Evolutionary conservation across 2,888 invertebrate genomes (phyloP).

Genomic region (Apodemia mormo): DNA sequence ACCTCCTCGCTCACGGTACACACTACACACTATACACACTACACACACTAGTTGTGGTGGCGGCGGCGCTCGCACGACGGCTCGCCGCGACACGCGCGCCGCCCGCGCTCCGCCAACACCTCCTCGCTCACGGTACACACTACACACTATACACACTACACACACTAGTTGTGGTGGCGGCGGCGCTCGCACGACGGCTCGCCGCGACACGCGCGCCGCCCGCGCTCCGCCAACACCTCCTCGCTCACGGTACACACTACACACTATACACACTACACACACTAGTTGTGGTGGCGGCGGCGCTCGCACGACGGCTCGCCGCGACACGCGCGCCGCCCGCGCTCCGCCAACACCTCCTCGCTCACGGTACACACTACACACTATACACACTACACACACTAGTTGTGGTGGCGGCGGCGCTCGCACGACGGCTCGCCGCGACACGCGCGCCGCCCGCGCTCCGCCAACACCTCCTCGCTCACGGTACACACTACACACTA

Average conservation of each 20-base stretch:
- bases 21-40: neutral
- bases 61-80: conserved; percentile 67
- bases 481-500: conserved; percentile 47
- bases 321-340: conserved; percentile 53
- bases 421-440: conserved; percentile 62
- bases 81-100: conserved; percentile 53
- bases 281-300: conserved; percentile 43
- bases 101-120: conserved; percentile 60
- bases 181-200: conserved; percentile 65
- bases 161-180: conserved; percentile 35
- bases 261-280: neutral
- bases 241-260: conserved; percentile 58
- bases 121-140: conserved; percentile 62
- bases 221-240: conserved; percentile 59
- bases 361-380: conserved; percentile 53
- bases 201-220: conserved; percentile 54
- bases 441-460: conserved; percentile 53
- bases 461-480: conserved; percentile 65
- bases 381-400: neutral
- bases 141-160: neutral
- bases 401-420: conserved; percentile 48
- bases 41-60: neutral
- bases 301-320: conserved; percentile 64
- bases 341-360: conserved; percentile 62
- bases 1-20: conserved; percentile 66